Conservation (phyloP, 2,113 vertebrate genomes). For the Hyperopisus bebe region DNA sequence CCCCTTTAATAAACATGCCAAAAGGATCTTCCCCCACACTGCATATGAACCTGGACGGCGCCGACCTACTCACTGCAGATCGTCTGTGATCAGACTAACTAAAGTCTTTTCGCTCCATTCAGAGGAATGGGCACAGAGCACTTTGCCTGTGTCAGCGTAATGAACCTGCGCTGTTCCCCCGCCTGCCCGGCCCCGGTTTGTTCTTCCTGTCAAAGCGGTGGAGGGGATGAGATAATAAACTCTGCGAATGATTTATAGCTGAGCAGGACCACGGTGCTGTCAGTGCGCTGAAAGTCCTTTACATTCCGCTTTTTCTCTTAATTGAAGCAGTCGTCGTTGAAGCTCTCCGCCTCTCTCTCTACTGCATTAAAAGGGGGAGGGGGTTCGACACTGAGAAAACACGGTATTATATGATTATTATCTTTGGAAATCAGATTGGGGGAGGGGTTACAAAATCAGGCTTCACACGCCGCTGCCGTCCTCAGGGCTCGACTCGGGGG, state of each 20-base stretch:
- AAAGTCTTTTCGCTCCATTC: background rate
- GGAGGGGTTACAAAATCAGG: background rate
- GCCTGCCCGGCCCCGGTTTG: background rate
- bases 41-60: background rate
- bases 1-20: background rate
- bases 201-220: background rate
- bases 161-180: background rate
- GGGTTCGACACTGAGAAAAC: background rate
- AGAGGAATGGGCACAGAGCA: background rate
- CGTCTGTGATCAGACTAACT: background rate
- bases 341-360: background rate
- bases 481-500: background rate
- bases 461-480: background rate
- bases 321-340: background rate
- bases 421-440: background rate
- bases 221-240: conserved; percentile 7
- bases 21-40: background rate
- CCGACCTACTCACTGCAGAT: background rate
- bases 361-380: background rate
- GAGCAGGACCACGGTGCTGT: background rate
- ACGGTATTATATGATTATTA: background rate
- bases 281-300: background rate
- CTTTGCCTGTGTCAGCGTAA: background rate
- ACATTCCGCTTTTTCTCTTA: background rate
- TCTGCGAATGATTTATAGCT: background rate